Evolutionary conservation across 2,888 invertebrate species (phyloP).

Genomic region (Anagyrus pseudococci): DNA sequence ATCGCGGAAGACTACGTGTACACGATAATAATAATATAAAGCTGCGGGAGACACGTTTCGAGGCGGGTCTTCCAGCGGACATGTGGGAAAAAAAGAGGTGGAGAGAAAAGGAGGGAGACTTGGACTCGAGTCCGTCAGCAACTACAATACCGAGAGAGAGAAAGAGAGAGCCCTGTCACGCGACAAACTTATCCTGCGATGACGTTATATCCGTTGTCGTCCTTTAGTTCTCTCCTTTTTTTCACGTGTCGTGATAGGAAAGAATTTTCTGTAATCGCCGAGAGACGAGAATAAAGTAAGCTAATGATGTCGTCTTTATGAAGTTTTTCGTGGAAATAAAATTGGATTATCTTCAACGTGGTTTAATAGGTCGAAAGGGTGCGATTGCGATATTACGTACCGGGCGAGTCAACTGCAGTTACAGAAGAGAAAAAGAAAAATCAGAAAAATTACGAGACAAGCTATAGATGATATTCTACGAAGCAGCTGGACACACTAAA

Average conservation of each 20-base stretch:
- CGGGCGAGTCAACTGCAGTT: too few relatives aligned
- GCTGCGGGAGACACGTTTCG: conserved; percentile 48
- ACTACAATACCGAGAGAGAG: conserved; percentile 43
- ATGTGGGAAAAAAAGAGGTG: conserved; percentile 29
- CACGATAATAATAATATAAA: conserved; percentile 53
- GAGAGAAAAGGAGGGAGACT: too few relatives aligned
- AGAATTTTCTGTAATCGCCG: too few relatives aligned
- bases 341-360: too few relatives aligned
- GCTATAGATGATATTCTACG: too few relatives aligned
- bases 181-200: conserved; percentile 54
- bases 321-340: too few relatives aligned
- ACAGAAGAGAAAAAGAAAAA: too few relatives aligned
- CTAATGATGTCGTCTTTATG: too few relatives aligned
- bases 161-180: conserved; percentile 50
- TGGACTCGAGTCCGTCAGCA: background rate
- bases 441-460: too few relatives aligned
- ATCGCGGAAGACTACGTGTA: conserved; percentile 25
- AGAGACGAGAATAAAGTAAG: background rate
- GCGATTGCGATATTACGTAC: background rate
- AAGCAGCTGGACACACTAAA: background rate
- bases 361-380: too few relatives aligned
- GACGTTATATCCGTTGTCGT: conserved; percentile 47
- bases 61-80: conserved; percentile 44
- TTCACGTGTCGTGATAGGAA: background rate
- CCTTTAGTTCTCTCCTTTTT: conserved; percentile 2